A percentile compares a stretch with the other conserved stretches of the same genome.
Evolutionary conservation across 2,888 invertebrate genomes (phyloP).

Genomic region (Pycnomerus fuliginosus): DNA sequence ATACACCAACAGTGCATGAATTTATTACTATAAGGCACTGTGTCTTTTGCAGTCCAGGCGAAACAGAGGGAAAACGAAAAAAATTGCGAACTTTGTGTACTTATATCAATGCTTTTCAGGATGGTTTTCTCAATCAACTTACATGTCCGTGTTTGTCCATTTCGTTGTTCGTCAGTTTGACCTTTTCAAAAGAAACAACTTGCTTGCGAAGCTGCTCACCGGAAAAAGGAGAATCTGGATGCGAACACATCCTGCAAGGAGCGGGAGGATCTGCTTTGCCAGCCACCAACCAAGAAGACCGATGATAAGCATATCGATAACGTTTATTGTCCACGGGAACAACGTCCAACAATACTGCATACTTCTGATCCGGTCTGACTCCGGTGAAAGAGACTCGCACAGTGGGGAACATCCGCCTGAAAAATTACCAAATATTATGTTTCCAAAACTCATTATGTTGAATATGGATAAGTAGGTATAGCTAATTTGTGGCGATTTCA

Average conservation of each 20-base stretch:
- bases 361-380: conserved; percentile 77
- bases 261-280: conserved; percentile 98
- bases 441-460: too few species aligned
- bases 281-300: conserved; percentile 96
- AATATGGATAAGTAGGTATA: too few species aligned
- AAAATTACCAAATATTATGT: too few species aligned
- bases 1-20: too few species aligned
- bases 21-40: too few species aligned
- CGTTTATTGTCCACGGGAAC: conserved; percentile 96
- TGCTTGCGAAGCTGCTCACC: conserved; percentile 95
- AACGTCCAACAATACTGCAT: conserved; percentile 93
- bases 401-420: conserved; percentile 97
- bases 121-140: conserved; percentile 48
- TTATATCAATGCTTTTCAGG: too few species aligned
- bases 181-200: conserved; percentile 97
- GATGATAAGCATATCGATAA: conserved; percentile 97
- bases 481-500: too few species aligned
- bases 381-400: conserved; percentile 91
- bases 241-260: conserved; percentile 89
- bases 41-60: too few species aligned
- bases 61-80: too few species aligned
- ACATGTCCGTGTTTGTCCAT: conserved; percentile 96
- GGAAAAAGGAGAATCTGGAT: conserved; percentile 95
- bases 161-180: conserved; percentile 97
- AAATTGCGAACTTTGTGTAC: too few species aligned